Conservation (phyloP, 2,113 vertebrate genomes). For the Alectura lathami region DNA sequence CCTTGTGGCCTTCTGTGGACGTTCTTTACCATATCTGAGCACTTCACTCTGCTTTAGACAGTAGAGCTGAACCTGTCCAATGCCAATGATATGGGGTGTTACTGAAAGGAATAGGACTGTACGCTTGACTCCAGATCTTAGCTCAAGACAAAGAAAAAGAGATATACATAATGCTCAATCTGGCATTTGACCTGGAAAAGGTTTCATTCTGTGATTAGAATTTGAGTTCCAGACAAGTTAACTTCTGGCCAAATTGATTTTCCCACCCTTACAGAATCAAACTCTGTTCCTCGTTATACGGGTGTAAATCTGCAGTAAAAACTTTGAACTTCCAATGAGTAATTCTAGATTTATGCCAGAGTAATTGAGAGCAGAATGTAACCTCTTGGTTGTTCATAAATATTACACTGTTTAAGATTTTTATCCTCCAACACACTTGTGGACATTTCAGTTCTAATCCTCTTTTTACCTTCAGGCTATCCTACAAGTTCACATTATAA, state of each 20-base stretch:
- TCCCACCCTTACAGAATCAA: conserved; percentile 44
- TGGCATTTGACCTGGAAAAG: not conserved
- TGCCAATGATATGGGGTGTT: not conserved
- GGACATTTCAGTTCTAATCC: not conserved
- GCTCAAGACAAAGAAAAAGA: not conserved
- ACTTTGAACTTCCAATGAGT: conserved; percentile 61
- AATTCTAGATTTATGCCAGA: conserved; percentile 54
- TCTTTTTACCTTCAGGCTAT: not conserved
- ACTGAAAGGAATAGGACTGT: not conserved
- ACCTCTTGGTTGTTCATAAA: conserved; percentile 26
- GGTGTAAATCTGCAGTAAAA: conserved; percentile 58
- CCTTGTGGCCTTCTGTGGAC: not conserved
- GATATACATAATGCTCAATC: not conserved
- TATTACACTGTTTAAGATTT: conserved; percentile 13
- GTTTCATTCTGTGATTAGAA: not conserved
- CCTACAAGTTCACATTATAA: not conserved
- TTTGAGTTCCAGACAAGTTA: not conserved
- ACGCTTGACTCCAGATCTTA: not conserved
- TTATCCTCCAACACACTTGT: not conserved
- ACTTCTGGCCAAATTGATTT: conserved; percentile 28
- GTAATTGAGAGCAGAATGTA: conserved; percentile 61
- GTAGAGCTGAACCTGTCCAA: not conserved
- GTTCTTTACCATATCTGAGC: not conserved
- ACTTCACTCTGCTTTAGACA: not conserved
- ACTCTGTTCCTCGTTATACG: conserved; percentile 52